These are phyloP conservation scores for Poecile atricapillus DNA, from an alignment of 2,113 vertebrate genomes.

Conservation along the genomic window DNA sequence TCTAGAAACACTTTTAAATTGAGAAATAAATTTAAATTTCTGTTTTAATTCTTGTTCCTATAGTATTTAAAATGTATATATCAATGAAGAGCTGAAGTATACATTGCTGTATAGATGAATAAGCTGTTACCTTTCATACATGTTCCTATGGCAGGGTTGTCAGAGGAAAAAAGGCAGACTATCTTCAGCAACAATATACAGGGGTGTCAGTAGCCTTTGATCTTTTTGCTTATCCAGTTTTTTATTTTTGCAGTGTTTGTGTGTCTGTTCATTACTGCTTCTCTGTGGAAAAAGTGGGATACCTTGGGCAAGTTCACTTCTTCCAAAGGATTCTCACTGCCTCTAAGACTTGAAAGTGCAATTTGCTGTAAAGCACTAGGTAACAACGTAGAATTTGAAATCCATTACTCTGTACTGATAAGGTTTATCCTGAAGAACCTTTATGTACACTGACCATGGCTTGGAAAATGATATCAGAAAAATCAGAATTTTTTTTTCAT, in stretches of 20 bases:
- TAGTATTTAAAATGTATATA: background rate
- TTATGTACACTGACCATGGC: constrained; percentile 60
- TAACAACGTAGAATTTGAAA: constrained; percentile 53
- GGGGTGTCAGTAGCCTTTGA: background rate
- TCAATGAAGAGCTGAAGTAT: background rate
- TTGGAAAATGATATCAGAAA: constrained; percentile 69
- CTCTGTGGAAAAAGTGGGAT: background rate
- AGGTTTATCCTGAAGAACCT: constrained; percentile 65
- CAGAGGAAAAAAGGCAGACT: constrained; percentile 3
- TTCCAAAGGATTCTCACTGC: constrained; percentile 20
- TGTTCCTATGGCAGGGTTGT: background rate
- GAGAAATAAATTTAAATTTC: background rate
- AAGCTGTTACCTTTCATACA: background rate
- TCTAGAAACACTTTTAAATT: background rate
- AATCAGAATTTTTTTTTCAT: constrained; percentile 66
- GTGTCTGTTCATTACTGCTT: background rate
- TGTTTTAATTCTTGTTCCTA: background rate
- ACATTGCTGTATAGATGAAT: background rate
- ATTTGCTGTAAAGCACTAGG: constrained; percentile 46
- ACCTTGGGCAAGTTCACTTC: constrained; percentile 1
- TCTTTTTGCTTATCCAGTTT: background rate
- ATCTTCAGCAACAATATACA: background rate
- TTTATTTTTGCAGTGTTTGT: background rate
- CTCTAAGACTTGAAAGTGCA: constrained; percentile 44
- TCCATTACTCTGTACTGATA: constrained; percentile 53